A percentile compares a stretch with the other conserved stretches of the same genome.
These are phyloP conservation scores for Ataeniobius toweri DNA, from an alignment of 2,797 vertebrate genomes.

Conservation along the genomic window DNA sequence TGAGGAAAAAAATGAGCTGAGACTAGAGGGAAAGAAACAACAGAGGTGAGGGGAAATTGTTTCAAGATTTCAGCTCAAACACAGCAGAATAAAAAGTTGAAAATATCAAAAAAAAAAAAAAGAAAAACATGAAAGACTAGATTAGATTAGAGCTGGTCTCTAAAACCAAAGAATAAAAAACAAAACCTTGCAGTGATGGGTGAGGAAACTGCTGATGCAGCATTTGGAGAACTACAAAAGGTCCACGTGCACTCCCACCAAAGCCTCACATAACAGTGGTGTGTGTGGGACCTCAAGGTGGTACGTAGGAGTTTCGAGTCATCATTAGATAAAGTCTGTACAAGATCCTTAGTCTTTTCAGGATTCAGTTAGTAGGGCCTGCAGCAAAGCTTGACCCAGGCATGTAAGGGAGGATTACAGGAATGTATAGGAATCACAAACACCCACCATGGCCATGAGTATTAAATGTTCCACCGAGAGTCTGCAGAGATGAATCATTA, in stretches of 20 bases:
- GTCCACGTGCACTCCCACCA: slow-evolving; percentile 2
- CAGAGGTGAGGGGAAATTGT: slow-evolving; percentile 5
- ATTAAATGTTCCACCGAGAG: slow-evolving; percentile 4
- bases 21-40: slow-evolving; percentile 13
- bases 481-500: slow-evolving; percentile 29
- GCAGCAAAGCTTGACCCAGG: slow-evolving; percentile 25
- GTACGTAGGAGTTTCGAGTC: slow-evolving; percentile 46
- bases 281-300: slow-evolving; percentile 32
- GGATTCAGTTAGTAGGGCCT: slow-evolving; percentile 36
- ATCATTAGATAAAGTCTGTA: slow-evolving; percentile 42
- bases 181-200: not conserved
- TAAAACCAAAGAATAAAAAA: slow-evolving; percentile 15
- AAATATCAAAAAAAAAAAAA: not conserved
- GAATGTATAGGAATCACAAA: slow-evolving; percentile 21
- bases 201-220: slow-evolving; percentile 10
- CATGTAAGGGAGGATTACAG: slow-evolving; percentile 12
- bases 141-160: slow-evolving; percentile 20
- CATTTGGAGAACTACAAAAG: slow-evolving; percentile 16
- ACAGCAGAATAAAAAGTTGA: slow-evolving; percentile 13
- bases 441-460: slow-evolving; percentile 28
- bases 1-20: slow-evolving; percentile 31
- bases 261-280: slow-evolving; percentile 41
- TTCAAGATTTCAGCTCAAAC: slow-evolving; percentile 1
- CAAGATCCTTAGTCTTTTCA: slow-evolving; percentile 12
- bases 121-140: slow-evolving; percentile 7